Evolutionary conservation across 2,797 vertebrate genomes (phyloP), one percentile per base, ranked within the genome.

Genomic region (Spatula clypeata): DNA sequence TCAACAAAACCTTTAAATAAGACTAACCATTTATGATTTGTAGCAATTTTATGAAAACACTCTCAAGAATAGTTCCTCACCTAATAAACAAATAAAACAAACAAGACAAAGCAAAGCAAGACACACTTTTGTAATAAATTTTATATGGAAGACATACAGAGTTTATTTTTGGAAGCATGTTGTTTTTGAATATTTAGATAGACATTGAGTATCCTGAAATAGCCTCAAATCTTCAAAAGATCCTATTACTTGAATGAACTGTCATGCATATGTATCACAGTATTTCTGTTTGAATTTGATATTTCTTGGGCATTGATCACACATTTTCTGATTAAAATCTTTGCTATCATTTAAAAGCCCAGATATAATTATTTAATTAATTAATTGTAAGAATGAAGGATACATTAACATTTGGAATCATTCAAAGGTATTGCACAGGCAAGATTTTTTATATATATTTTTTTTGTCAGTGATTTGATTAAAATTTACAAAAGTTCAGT

Each of bases 201-300:
- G 17, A 55, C 40, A 64, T 20, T 64, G 42, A 77, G 27, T 74
- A 5, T 45, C 31, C 17, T 77, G 36, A 88, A 89, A 84, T 1
- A 66, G 2, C 27, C 15, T 40, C 16, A 31, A 88, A 88, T 74
- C 32, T 6, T 61, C 21, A 54, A 82, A 57, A 1, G 20, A 20
- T 70, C 31, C 10, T 70, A 6, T 58, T 49, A 24, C 73, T 54
- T 77, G 11, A 27, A 20, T 27, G 20, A 73, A 31, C 61, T 42
- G 13, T 27, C 11, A 53, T 31, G 6, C 1, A 4, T 31, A 13
- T 14, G 5, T 32, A 42, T 45, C 4, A 24, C 18, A 44, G 1
- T 4, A 61, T 75, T 73, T 83, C 20, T 34, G 6, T 13, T 62
- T 29, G 38, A 42, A 88, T 97, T 62, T 85, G 2, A 38, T 74